These are phyloP conservation scores for Elysia chlorotica DNA, from an alignment of 1,140 invertebrate species.

Conservation along the genomic window DNA sequence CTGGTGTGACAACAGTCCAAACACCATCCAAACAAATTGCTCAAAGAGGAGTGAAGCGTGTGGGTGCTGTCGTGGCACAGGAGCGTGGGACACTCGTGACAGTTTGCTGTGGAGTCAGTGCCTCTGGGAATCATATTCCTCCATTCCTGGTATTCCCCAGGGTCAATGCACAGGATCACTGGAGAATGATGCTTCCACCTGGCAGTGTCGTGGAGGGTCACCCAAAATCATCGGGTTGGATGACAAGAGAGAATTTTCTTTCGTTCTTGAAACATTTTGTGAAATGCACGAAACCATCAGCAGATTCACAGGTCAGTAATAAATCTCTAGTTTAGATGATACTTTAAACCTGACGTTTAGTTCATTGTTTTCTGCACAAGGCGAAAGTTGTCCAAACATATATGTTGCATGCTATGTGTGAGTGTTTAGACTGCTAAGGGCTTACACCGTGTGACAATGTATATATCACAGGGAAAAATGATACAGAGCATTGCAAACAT, in stretches of 20 bases:
- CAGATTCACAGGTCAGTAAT: too few species aligned
- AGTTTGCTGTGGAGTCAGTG: conserved; percentile 22
- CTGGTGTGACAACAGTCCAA: conserved; percentile 28
- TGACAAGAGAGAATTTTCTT: neutral
- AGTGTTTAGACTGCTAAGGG: too few species aligned
- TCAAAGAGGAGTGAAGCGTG: conserved; percentile 25
- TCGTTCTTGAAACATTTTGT: neutral
- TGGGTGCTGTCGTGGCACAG: conserved; percentile 26
- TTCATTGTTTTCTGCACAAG: too few species aligned
- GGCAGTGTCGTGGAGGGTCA: neutral
- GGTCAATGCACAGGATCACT: conserved; percentile 23
- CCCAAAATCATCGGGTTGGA: neutral
- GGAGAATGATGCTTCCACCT: neutral
- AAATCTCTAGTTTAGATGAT: too few species aligned
- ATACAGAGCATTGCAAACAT: too few species aligned
- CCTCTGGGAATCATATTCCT: conserved; percentile 41
- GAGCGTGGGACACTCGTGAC: conserved; percentile 29
- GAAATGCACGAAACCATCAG: neutral
- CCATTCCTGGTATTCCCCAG: conserved; percentile 52
- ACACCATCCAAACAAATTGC: conserved; percentile 25
- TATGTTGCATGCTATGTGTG: too few species aligned
- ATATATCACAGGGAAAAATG: too few species aligned
- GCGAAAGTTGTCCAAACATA: too few species aligned
- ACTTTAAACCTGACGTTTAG: too few species aligned
- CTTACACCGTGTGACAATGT: too few species aligned